phyloP scores from a whole-genome alignment of 2,888 invertebrate species.

The Apotomis turbidana region DNA sequence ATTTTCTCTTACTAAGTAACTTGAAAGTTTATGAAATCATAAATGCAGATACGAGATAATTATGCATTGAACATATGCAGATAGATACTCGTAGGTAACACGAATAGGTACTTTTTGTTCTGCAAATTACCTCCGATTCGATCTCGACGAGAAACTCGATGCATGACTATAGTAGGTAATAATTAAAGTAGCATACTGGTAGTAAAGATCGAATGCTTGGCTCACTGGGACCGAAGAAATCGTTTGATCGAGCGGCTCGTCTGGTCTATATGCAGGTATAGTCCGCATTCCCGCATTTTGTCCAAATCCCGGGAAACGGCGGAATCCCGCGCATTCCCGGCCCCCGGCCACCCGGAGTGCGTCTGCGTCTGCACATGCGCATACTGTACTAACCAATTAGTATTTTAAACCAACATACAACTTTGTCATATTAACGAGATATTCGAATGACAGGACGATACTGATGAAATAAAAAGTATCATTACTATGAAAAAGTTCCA shows the following conservation, averaged over 20 bases:
- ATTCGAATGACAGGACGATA: neutral
- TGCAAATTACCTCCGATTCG: no score
- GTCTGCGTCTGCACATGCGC: constrained; percentile 13
- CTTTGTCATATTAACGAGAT: neutral
- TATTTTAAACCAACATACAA: constrained; percentile 6
- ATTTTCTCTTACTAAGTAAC: no score
- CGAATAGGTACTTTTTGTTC: no score
- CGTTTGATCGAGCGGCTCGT: constrained; percentile 23
- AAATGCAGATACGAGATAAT: no score
- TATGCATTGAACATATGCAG: no score
- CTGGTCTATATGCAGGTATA: constrained; percentile 14
- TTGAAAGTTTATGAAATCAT: no score
- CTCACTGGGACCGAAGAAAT: constrained; percentile 4
- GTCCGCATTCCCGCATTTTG: constrained; percentile 36
- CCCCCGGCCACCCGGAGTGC: constrained; percentile 31
- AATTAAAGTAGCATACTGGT: neutral
- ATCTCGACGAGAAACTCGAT: neutral
- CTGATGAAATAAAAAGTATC: neutral
- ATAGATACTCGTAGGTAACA: no score
- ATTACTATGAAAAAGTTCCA: constrained; percentile 2
- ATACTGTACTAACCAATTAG: constrained; percentile 4
- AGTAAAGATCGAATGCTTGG: neutral
- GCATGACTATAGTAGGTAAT: neutral
- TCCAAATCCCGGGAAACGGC: constrained; percentile 38
- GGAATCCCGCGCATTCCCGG: constrained; percentile 32